Percentiles rank a stretch among this genome's conserved stretches.
Conservation (phyloP, 2,797 vertebrate species). For the Acropternis orthonyx region DNA sequence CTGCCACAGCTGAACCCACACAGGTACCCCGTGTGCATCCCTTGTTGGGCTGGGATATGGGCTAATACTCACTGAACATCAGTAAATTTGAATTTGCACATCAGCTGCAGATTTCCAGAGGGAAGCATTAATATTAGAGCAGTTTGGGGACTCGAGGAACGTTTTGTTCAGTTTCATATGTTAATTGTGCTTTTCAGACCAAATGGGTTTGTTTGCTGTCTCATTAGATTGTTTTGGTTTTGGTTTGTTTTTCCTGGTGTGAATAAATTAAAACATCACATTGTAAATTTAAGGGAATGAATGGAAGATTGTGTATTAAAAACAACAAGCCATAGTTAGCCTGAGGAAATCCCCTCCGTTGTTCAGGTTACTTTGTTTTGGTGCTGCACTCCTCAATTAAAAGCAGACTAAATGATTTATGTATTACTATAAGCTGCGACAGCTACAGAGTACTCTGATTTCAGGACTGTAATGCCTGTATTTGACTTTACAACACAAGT, state of each 20-base stretch:
- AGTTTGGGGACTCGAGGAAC: neutral
- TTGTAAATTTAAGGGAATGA: neutral
- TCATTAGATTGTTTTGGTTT: neutral
- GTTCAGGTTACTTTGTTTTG: neutral
- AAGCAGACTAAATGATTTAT: neutral
- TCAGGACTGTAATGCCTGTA: neutral
- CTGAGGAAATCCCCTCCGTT: neutral
- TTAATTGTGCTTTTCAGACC: neutral
- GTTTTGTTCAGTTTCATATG: neutral
- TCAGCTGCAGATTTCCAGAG: neutral
- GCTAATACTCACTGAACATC: neutral
- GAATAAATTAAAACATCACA: neutral
- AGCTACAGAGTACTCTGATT: neutral
- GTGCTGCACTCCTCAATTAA: neutral
- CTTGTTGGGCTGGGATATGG: neutral
- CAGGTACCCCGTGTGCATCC: neutral
- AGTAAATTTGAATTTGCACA: neutral
- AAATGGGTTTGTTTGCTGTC: neutral
- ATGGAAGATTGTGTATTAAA: neutral
- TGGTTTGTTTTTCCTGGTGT: neutral
- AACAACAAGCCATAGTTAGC: neutral
- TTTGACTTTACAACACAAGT: neutral
- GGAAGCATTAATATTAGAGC: neutral
- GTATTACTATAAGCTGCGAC: neutral
- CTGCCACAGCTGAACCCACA: neutral